Conservation (phyloP, 2,797 vertebrate genomes). For the Cyprinodon diabolis region DNA sequence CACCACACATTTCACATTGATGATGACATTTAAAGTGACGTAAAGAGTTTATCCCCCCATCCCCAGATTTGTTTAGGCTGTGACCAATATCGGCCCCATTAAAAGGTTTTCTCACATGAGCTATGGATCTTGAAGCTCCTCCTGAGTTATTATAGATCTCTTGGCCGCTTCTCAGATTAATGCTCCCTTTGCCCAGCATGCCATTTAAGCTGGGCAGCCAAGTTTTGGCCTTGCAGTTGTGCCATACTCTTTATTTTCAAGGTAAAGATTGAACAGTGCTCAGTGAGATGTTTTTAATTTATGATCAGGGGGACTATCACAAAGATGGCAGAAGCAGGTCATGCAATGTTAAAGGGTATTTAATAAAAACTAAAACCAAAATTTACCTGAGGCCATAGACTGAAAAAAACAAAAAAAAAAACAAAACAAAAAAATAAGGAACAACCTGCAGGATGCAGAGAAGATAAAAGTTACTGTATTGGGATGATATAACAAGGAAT, state of each 20-base stretch:
- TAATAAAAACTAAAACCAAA: not conserved
- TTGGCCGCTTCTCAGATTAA: not conserved
- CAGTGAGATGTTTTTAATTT: too few relatives aligned
- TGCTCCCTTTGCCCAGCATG: too few relatives aligned
- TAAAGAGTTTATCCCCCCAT: not conserved
- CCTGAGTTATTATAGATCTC: not conserved
- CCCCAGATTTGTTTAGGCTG: too few relatives aligned
- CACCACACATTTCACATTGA: not conserved
- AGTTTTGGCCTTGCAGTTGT: not conserved
- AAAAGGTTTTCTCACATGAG: not conserved
- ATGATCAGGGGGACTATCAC: too few relatives aligned
- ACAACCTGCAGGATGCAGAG: not conserved
- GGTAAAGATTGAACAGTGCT: too few relatives aligned
- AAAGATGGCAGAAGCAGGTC: not conserved
- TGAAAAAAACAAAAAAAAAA: not conserved
- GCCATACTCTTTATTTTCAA: too few relatives aligned
- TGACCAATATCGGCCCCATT: too few relatives aligned
- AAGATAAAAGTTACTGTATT: not conserved
- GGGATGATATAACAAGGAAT: not conserved
- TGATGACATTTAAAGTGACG: not conserved
- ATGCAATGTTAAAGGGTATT: not conserved
- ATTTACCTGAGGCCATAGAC: not conserved
- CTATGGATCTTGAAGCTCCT: not conserved
- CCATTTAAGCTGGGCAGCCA: too few relatives aligned
- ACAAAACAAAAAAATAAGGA: not conserved